phyloP scores from a whole-genome alignment of 2,113 vertebrate genomes.

The Illadopsis cleaveri region DNA sequence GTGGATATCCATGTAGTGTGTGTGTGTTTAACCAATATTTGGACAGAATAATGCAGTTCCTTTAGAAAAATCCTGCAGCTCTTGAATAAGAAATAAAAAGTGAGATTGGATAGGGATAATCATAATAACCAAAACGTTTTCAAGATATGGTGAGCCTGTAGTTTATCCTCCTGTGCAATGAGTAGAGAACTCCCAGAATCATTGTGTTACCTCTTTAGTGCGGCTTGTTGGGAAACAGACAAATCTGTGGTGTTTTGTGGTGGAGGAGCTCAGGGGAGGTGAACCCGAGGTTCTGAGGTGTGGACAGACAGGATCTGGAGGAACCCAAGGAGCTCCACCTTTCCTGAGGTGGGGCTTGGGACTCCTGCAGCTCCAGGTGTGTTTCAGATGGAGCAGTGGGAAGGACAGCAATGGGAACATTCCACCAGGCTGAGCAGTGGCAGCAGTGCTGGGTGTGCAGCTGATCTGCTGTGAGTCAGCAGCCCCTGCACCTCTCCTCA shows the following conservation, averaged over 20 bases:
- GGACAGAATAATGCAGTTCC: neutral
- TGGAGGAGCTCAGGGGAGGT: neutral
- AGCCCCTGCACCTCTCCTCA: neutral
- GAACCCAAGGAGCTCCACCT: neutral
- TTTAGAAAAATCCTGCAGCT: neutral
- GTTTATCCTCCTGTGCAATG: neutral
- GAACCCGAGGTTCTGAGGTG: neutral
- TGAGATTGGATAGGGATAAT: neutral
- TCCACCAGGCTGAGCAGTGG: too few relatives aligned
- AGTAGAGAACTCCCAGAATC: neutral
- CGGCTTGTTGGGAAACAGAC: neutral
- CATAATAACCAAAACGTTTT: neutral
- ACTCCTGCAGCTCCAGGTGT: neutral
- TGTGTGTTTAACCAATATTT: neutral
- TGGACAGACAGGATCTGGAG: neutral
- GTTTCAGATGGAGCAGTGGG: neutral
- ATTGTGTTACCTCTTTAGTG: neutral
- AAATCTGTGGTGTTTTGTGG: neutral
- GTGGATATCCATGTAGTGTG: neutral
- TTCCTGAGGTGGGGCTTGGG: neutral
- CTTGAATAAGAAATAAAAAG: neutral
- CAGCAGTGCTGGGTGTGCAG: neutral
- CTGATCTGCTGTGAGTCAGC: neutral
- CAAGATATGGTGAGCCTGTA: neutral
- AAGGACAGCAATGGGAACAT: fast-evolving